Evolutionary conservation across 2,888 invertebrate genomes (phyloP), one percentile per base, ranked within the genome.

Genomic region (Drosophila austrosaltans): DNA sequence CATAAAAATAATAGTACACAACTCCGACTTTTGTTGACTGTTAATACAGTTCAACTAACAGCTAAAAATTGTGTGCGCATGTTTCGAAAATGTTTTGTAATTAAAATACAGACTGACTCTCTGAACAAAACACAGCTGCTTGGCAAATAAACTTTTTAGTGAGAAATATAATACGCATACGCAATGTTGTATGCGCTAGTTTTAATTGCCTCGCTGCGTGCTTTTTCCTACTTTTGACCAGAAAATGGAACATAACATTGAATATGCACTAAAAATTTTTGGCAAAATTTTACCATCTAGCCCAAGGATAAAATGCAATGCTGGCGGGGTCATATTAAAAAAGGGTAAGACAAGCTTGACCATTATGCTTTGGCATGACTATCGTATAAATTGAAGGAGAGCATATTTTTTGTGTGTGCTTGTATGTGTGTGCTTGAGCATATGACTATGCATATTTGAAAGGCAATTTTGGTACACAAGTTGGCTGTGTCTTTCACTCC

Each of bases 381-480:
- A 48, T 25, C 48, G 74, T 76, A 79, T 79, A 78, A 81, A 79
- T 79, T 81, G 69, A 59, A 16, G 5, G 44, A 69, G 61, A 75
- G 53, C 57, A 81, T 64, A 78, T 81, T 84, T 79, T 16, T 16
- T 16, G 16, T 53, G 59, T 67, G 60, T 82, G 76, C 72, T 82
- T 54, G 32, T 53, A 42, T 67, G 60, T 53, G 59, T 67, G 60
- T 82, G 76, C 72, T 82, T 54, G 32, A 72, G 81, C 88, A 82
- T 72, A 83, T 82, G 88, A 87, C 83, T 76, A 86, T 84, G 89
- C 89, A 84, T 88, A 88, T 86, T 81, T 79, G 84, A 81, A 72
- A 71, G 87, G 75, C 81, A 88, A 83, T 88, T 83, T 82, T 44
- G 22, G 12, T 48, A 25, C 48, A 25, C 48, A 48, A 54, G 66